These are phyloP conservation scores for Scomber scombrus DNA, from an alignment of 2,113 vertebrate species.

Conservation along the genomic window DNA sequence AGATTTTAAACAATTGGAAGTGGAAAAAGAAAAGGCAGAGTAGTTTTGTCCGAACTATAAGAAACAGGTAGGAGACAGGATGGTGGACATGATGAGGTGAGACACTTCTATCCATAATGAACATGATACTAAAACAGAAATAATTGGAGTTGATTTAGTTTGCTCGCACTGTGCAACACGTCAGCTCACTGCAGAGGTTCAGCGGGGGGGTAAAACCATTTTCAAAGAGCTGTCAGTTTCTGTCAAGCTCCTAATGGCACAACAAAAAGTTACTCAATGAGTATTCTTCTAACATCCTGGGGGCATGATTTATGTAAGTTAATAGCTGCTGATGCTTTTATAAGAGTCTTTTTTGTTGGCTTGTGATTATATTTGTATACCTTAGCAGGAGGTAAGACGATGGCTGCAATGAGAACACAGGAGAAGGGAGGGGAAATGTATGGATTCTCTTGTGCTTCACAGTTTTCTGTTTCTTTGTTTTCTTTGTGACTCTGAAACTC, in stretches of 20 bases:
- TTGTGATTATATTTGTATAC: neutral
- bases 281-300: conserved; percentile 15
- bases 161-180: conserved; percentile 3
- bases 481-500: neutral
- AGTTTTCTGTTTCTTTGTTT: neutral
- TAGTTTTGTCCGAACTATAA: neutral
- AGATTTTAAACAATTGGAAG: neutral
- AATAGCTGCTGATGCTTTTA: neutral
- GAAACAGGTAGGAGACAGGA: neutral
- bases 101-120: conserved; percentile 14
- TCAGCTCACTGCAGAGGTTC: neutral
- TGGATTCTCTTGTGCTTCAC: too few species aligned
- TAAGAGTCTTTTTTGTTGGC: neutral
- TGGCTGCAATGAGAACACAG: neutral
- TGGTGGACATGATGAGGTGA: conserved; percentile 5
- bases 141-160: conserved; percentile 13
- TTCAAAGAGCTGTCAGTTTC: conserved; percentile 21
- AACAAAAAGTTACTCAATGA: conserved; percentile 34
- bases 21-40: neutral
- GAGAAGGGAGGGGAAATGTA: neutral
- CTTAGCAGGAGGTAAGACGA: neutral
- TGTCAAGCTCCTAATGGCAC: conserved; percentile 1
- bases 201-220: conserved; percentile 46
- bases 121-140: conserved; percentile 1
- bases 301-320: neutral